Evolutionary conservation across 2,888 invertebrate genomes (phyloP).

Genomic region (Drosophila paracracens): DNA sequence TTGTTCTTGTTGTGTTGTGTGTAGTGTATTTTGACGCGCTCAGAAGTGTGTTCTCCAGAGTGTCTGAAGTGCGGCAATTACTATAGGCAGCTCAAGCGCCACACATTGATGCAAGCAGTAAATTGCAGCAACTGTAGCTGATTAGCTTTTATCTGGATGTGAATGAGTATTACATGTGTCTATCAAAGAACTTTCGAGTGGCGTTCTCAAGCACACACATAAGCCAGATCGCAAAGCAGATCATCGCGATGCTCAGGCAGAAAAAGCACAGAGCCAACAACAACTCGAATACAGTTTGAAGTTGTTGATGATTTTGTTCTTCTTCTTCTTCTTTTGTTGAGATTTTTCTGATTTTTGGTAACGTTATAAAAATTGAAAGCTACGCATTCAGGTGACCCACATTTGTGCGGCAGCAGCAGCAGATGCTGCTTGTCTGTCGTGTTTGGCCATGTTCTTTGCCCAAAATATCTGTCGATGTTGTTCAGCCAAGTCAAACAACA

Average conservation of each 20-base stretch:
- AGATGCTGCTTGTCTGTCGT: constrained; percentile 54
- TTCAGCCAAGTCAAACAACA: constrained; percentile 21
- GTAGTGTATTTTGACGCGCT: constrained; percentile 67
- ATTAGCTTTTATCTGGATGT: constrained; percentile 25
- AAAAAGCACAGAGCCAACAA: constrained; percentile 19
- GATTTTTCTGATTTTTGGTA: constrained; percentile 51
- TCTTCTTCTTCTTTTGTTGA: constrained; percentile 21
- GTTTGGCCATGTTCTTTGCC: constrained; percentile 55
- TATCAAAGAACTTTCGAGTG: constrained; percentile 3
- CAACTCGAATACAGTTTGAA: constrained; percentile 24
- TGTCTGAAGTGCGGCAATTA: constrained; percentile 67
- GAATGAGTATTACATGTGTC: constrained; percentile 2
- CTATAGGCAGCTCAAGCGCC: constrained; percentile 27
- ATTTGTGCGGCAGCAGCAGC: constrained; percentile 42
- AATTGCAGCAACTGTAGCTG: constrained; percentile 16
- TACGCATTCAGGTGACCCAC: constrained; percentile 75
- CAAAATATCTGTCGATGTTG: constrained; percentile 51
- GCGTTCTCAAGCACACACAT: constrained; percentile 10
- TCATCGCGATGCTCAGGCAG: constrained; percentile 7
- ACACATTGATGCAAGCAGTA: constrained; percentile 30
- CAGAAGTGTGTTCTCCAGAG: constrained; percentile 50
- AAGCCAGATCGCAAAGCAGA: constrained; percentile 9
- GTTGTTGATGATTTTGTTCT: constrained; percentile 35
- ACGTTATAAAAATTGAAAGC: constrained; percentile 79
- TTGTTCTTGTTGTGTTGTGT: constrained; percentile 26